phyloP scores from a whole-genome alignment of 1,140 invertebrate species.

The Calosoma granatense region DNA sequence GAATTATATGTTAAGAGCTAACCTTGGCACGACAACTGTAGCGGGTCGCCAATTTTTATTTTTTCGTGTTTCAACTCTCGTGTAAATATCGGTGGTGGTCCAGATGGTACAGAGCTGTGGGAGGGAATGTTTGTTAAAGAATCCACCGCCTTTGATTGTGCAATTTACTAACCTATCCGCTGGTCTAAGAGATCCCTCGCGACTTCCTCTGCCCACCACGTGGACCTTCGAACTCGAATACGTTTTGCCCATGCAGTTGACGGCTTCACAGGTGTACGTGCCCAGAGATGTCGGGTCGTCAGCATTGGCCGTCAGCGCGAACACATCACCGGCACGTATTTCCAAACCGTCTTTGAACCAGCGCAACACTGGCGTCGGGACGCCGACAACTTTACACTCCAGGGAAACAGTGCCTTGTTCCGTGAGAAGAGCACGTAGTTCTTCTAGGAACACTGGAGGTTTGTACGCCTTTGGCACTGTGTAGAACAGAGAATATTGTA shows the following conservation, averaged over 20 bases:
- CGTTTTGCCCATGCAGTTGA: constrained; percentile 76
- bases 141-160: too few relatives aligned
- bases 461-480: constrained; percentile 83
- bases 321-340: constrained; percentile 80
- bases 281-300: constrained; percentile 74
- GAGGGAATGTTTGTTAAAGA: too few relatives aligned
- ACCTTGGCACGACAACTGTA: constrained; percentile 64
- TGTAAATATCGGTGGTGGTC: constrained; percentile 64
- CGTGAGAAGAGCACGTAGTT: constrained; percentile 66
- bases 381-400: constrained; percentile 80
- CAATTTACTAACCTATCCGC: constrained; percentile 35
- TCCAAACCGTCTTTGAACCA: constrained; percentile 81
- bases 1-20: constrained; percentile 23
- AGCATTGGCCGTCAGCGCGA: constrained; percentile 68
- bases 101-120: constrained; percentile 29
- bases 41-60: constrained; percentile 62
- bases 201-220: constrained; percentile 55
- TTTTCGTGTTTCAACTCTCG: constrained; percentile 58
- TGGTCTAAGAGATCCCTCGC: constrained; percentile 51
- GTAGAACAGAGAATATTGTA: constrained; percentile 29
- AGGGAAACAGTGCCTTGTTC: constrained; percentile 80
- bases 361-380: constrained; percentile 66
- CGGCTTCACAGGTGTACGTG: constrained; percentile 73
- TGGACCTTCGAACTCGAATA: constrained; percentile 74
- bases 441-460: constrained; percentile 73